These are phyloP conservation scores for Tachina lurida DNA, from an alignment of 2,888 invertebrate genomes.

Conservation along the genomic window DNA sequence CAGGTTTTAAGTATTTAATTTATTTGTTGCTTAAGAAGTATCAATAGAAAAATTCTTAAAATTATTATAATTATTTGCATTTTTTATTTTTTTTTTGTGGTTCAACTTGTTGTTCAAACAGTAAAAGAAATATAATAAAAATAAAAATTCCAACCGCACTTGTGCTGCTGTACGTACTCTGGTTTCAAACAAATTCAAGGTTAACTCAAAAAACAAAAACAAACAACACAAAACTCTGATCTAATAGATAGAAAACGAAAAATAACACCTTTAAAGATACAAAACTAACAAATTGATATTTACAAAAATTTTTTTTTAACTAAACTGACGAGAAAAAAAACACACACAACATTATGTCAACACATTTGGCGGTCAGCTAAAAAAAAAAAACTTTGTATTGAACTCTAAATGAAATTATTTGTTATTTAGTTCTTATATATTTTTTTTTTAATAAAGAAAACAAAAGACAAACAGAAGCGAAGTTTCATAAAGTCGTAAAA, in stretches of 20 bases:
- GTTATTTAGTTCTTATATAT: not conserved
- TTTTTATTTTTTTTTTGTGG: not conserved
- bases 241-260: constrained; percentile 34
- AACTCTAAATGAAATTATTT: constrained; percentile 55
- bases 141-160: constrained; percentile 57
- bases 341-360: constrained; percentile 55
- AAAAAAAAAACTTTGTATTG: constrained; percentile 44
- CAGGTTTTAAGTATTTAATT: constrained; percentile 6
- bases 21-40: not conserved
- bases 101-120: constrained; percentile 41
- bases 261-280: constrained; percentile 43
- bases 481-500: not conserved
- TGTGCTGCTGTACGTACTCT: constrained; percentile 46
- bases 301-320: not conserved
- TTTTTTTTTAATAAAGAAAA: not conserved
- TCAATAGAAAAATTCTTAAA: constrained; percentile 61
- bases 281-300: constrained; percentile 40
- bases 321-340: not conserved
- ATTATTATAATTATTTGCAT: constrained; percentile 64
- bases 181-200: constrained; percentile 41
- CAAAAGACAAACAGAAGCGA: not conserved
- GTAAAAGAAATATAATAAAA: constrained; percentile 41
- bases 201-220: constrained; percentile 11
- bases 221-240: constrained; percentile 36
- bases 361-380: constrained; percentile 65